Conservation (phyloP, 2,113 vertebrate genomes). For the Sula dactylatra region DNA sequence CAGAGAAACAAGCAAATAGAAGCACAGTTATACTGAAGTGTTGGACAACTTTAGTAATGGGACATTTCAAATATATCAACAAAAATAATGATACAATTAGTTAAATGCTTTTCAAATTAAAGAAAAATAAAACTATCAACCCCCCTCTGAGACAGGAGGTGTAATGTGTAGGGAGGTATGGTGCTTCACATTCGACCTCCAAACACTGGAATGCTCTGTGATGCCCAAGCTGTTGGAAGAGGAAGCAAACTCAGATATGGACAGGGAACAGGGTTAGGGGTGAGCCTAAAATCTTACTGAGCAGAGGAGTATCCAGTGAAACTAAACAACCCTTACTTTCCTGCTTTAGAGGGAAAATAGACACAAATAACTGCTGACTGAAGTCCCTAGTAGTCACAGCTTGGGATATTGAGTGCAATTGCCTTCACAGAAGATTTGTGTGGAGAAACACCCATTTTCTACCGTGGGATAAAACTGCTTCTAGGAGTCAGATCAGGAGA, state of each 20-base stretch:
- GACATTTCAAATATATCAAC: neutral
- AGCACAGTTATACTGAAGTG: neutral
- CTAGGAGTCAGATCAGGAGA: neutral
- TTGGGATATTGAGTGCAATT: neutral
- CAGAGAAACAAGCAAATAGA: neutral
- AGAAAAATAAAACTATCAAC: neutral
- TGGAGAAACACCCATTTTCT: neutral
- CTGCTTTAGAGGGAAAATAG: neutral
- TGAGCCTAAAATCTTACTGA: neutral
- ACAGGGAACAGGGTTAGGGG: neutral
- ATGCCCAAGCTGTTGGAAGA: neutral
- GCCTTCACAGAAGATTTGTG: neutral
- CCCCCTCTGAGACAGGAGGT: neutral
- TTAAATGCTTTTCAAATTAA: neutral
- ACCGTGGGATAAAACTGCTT: neutral
- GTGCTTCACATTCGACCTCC: neutral
- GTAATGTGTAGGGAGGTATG: neutral
- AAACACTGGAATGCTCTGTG: neutral
- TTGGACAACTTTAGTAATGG: neutral
- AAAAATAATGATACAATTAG: neutral
- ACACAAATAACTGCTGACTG: neutral
- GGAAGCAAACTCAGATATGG: neutral
- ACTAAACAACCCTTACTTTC: neutral
- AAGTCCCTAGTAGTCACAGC: neutral
- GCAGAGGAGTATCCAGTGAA: neutral